These are phyloP conservation scores for Lasioglossum leucozonium DNA, from an alignment of 2,888 invertebrate species.

Conservation along the genomic window DNA sequence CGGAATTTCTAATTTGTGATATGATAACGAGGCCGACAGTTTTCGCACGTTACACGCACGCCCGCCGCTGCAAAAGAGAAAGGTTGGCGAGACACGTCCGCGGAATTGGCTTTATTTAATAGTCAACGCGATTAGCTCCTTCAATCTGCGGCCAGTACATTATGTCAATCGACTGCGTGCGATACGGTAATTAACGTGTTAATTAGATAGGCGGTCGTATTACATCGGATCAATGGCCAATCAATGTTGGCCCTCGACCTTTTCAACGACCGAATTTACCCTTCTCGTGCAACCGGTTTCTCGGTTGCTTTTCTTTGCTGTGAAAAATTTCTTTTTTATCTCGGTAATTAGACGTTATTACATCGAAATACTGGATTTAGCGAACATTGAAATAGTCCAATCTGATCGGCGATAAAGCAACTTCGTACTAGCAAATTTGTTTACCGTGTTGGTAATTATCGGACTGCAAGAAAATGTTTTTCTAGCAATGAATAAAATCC, in stretches of 20 bases:
- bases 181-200: constrained; percentile 8
- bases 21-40: neutral
- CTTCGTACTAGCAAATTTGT: neutral
- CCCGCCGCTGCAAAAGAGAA: neutral
- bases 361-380: neutral
- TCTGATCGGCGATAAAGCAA: neutral
- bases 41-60: constrained; percentile 8
- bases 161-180: neutral
- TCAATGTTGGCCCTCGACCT: neutral
- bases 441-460: neutral
- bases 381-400: neutral
- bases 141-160: neutral
- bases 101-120: constrained; percentile 2
- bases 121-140: constrained; percentile 2
- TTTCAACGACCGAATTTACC: neutral
- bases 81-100: constrained; percentile 10
- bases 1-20: constrained; percentile 11
- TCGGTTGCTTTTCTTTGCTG: neutral
- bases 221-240: neutral
- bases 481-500: no score
- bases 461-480: no score
- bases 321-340: neutral
- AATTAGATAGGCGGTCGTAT: neutral
- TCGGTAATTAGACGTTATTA: neutral
- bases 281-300: neutral